Base-by-base conservation (phyloP, 2,888 invertebrate species). In the Zelleria hepariella region DNA sequence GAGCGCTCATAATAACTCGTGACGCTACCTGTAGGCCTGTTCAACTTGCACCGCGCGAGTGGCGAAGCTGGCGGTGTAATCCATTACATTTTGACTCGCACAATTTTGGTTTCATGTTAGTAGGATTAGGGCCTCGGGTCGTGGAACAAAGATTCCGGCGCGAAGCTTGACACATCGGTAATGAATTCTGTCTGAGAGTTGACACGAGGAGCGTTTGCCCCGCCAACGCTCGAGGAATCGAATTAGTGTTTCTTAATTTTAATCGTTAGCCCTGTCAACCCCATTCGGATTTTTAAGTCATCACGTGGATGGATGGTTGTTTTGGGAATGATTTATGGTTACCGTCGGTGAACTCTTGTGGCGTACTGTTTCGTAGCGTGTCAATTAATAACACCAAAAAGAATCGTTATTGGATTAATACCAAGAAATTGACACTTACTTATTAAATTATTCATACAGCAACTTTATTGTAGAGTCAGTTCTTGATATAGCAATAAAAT, bases 171-270 rank as follows among this genome's bases (percentile, higher is more conserved):
- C 81, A 78, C 71, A 72, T 70, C 72, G 68, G 69, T 86, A 86
- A 86, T 86, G 80, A 83, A 82, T 81, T 80, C 80, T 82, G 86
- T 85, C 82, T 65, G 68, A 69, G 68, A 69, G 65, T 72, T 80
- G 82, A 82, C 77, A 70, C 71, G 76, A 26, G 47, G 47, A 57
- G 18, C 54, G 56, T 48, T 25, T 24, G 53, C 26, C 55, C 74
- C 74, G 72, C 69, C 73, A 74, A 75, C 70, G 68, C 67, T 63
- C 67, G 66, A 66, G 69, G 55, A 56, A 70, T 51, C 57, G 67
- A 75, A 78, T 80, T 77, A 74, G 73, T 66, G 62, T 65, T 68
- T 64, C 71, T 71, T 72, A 70, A 72, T 76, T 79, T 77, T 80
- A 78, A 80, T 78, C 74, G 52, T 55, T 59, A 55, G 55, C 74